These are phyloP conservation scores for Morbakka virulenta DNA, from an alignment of 30 jellyfish, hydroid and myxozoan genomes.

Conservation along the genomic window DNA sequence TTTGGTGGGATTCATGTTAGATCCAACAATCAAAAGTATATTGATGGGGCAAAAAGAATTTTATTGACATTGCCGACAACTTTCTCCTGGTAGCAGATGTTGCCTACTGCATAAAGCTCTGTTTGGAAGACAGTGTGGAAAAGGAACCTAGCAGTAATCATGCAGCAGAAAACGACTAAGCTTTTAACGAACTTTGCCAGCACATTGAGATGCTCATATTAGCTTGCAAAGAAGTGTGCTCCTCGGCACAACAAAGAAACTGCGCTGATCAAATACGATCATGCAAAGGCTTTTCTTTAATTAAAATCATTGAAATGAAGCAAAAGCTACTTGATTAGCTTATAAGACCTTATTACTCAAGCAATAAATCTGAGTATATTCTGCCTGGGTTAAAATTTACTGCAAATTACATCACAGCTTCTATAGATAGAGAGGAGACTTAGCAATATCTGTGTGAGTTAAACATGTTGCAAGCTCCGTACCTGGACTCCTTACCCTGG, in stretches of 20 bases:
- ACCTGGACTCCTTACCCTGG: slow-evolving; percentile 31
- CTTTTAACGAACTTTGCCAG: slow-evolving; percentile 16
- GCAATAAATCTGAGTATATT: not conserved
- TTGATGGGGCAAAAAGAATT: slow-evolving; percentile 21
- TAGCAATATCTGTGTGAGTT: slow-evolving; percentile 1
- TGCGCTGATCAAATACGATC: no score
- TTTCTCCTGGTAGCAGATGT: slow-evolving; percentile 26
- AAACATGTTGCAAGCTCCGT: slow-evolving; percentile 19
- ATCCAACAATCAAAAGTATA: slow-evolving; percentile 12
- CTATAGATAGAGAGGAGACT: slow-evolving; percentile 3
- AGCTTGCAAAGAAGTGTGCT: slow-evolving; percentile 1
- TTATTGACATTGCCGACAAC: slow-evolving; percentile 29
- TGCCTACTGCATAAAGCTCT: slow-evolving; percentile 21
- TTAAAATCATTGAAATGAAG: not conserved
- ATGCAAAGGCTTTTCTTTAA: no score
- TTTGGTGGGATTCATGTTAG: slow-evolving; percentile 11
- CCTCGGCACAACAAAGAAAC: slow-evolving; percentile 1
- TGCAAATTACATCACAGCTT: slow-evolving; percentile 19
- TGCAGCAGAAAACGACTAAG: slow-evolving; percentile 2
- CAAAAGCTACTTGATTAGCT: not conserved
- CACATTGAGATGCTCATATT: not conserved
- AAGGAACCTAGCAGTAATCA: slow-evolving; percentile 1
- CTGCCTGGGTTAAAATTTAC: slow-evolving; percentile 3
- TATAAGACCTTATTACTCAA: not conserved
- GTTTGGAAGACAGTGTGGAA: slow-evolving; percentile 29